Evolutionary conservation across 2,113 vertebrate species (phyloP), one percentile per base, ranked within the genome.

Genomic region (Octodon degus): DNA sequence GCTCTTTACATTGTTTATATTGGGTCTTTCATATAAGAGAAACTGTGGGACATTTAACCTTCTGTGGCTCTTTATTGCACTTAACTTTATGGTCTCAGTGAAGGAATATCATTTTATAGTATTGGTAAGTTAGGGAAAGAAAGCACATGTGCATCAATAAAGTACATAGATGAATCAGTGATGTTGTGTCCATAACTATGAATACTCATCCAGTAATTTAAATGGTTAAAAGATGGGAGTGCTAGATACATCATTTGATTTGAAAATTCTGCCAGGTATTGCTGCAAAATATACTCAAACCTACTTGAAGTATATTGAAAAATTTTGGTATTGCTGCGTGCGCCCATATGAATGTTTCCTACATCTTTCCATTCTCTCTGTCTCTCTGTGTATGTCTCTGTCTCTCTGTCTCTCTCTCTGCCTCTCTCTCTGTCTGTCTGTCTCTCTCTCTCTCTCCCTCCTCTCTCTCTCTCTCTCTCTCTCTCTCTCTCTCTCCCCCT

Each of bases 181-280:
- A 67, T 34, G 7, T 13, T 67, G 7, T 79, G 62, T 83, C 12
- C 13, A 86, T 16, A 93, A 43, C 27, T 37, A 83, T 19, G 30
- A 25, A 60, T 68, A 50, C 12, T 40, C 83, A 74, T 74, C 60
- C 32, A 72, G 30, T 68, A 24, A 74, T 17, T 91, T 80, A 95
- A 40, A 82, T 30, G 43, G n/a, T n/a, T 32, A 94, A 93, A 53
- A 89, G 93, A 72, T 20, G 30, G 11, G 77, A 53, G 77, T 82
- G 92, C 79, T 19, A 74, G 19, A 76, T 40, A 65, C 30, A 82
- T 13, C 37, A 62, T 16, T 62, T 82, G 60, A 70, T 65, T 32
- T 86, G 62, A 47, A 96, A 86, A 82, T 89, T 76, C 86, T 90
- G 74, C 37, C 9, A 50, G 34, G 4, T 47, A 74, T 67, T 90